Conservation (phyloP, 2,113 vertebrate genomes). For the Poeciliopsis turrubarensis region DNA sequence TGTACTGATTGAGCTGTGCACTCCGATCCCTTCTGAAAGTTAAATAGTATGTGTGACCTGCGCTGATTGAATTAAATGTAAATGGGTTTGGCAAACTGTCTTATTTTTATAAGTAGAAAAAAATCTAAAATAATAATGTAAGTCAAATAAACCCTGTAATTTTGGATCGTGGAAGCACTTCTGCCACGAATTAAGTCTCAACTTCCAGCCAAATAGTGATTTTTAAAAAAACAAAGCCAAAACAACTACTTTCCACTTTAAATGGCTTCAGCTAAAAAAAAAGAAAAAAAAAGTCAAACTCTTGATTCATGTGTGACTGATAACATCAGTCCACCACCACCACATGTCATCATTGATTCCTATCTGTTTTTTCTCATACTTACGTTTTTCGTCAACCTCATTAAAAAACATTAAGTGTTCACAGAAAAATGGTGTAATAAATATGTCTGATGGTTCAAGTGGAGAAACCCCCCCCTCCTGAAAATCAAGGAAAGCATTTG, state of each 20-base stretch:
- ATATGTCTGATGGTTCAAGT: neutral
- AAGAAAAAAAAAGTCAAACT: conserved; percentile 2
- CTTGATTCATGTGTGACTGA: neutral
- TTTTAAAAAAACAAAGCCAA: neutral
- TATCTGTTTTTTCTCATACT: conserved; percentile 1
- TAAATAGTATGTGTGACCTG: too few relatives aligned
- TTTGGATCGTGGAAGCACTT: conserved; percentile 3
- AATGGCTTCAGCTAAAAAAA: conserved; percentile 7
- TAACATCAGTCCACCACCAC: conserved; percentile 5
- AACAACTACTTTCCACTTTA: neutral
- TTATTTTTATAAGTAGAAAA: neutral
- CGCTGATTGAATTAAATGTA: neutral
- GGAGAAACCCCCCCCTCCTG: too few relatives aligned
- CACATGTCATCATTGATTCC: conserved; percentile 5
- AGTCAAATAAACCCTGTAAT: neutral
- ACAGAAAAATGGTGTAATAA: neutral
- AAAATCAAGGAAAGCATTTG: neutral
- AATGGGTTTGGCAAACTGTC: neutral
- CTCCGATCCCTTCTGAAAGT: too few relatives aligned
- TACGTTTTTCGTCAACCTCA: neutral
- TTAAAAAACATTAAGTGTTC: neutral
- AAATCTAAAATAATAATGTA: neutral
- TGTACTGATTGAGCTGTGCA: neutral
- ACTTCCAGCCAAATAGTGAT: neutral
- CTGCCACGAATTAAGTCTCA: conserved; percentile 1